Evolutionary conservation across 2,797 vertebrate genomes (phyloP).

Genomic region (Yasuhikotakia modesta): DNA sequence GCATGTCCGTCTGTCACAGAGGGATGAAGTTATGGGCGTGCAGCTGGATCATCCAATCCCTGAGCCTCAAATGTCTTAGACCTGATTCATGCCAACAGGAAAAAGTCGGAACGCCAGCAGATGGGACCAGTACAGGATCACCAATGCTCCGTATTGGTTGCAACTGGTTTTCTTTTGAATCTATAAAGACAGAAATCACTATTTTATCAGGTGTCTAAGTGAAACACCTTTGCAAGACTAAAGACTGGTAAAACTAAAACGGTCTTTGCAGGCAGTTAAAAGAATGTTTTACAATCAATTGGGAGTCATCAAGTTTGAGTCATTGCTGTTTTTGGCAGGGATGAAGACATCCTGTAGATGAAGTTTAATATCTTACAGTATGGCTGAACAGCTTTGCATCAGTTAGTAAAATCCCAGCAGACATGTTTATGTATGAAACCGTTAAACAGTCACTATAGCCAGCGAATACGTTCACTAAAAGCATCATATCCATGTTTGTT

Average conservation of each 20-base stretch:
- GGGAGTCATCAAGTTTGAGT: no score
- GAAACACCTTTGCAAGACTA: no score
- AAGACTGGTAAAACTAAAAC: no score
- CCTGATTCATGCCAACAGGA: slow-evolving; percentile 29
- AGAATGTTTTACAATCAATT: no score
- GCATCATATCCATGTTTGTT: slow-evolving; percentile 1
- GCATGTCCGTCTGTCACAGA: neutral
- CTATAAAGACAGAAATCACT: no score
- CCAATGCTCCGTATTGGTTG: neutral
- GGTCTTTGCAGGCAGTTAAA: no score
- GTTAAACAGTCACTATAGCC: neutral
- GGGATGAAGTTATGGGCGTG: slow-evolving; percentile 9
- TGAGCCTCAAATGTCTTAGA: neutral
- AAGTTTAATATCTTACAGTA: neutral
- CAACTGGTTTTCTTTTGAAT: no score
- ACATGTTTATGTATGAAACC: neutral
- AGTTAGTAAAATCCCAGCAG: neutral
- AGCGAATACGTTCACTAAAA: slow-evolving; percentile 10
- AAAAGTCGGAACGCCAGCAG: neutral
- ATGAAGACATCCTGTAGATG: no score
- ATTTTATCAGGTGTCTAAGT: no score
- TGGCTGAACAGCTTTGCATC: neutral
- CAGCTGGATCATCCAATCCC: neutral
- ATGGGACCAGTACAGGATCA: no score
- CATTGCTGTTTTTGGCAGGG: no score